These are phyloP conservation scores for Aphelenchoides avenae DNA, from an alignment of 1,140 invertebrate species.

Conservation along the genomic window DNA sequence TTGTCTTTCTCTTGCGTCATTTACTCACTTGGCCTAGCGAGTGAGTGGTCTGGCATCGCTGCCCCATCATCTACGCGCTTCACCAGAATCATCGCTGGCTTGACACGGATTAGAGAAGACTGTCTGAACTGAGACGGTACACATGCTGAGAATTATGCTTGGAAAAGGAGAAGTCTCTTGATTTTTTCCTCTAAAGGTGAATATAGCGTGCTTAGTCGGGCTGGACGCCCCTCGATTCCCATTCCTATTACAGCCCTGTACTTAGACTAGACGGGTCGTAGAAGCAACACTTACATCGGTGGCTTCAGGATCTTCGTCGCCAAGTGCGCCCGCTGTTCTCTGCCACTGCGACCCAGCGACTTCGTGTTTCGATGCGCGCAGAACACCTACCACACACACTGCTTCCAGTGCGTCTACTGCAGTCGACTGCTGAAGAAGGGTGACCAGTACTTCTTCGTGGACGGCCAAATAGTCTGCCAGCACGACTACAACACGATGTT, in stretches of 20 bases:
- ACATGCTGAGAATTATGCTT: conserved; percentile 2
- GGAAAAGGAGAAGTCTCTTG: background rate
- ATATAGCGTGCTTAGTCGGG: background rate
- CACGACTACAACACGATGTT: conserved; percentile 16
- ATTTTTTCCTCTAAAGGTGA: background rate
- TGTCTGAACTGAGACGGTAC: background rate
- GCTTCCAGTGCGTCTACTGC: conserved; percentile 30
- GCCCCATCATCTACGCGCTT: no score
- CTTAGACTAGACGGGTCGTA: background rate
- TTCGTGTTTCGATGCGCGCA: conserved; percentile 10
- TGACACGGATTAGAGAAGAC: no score
- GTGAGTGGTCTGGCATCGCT: no score
- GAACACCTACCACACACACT: conserved; percentile 20
- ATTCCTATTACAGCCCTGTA: background rate
- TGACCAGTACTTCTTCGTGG: conserved; percentile 23
- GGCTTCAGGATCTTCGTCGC: conserved; percentile 10
- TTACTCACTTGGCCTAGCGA: no score
- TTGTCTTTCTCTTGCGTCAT: no score
- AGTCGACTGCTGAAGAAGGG: conserved; percentile 18
- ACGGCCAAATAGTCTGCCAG: conserved; percentile 30
- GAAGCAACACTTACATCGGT: background rate
- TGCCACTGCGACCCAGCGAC: conserved; percentile 14
- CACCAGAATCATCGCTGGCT: no score
- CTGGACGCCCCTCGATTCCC: background rate
- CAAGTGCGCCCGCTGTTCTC: conserved; percentile 15